Base-by-base conservation (phyloP, 2,113 vertebrate species). In the Heterochromis multidens region DNA sequence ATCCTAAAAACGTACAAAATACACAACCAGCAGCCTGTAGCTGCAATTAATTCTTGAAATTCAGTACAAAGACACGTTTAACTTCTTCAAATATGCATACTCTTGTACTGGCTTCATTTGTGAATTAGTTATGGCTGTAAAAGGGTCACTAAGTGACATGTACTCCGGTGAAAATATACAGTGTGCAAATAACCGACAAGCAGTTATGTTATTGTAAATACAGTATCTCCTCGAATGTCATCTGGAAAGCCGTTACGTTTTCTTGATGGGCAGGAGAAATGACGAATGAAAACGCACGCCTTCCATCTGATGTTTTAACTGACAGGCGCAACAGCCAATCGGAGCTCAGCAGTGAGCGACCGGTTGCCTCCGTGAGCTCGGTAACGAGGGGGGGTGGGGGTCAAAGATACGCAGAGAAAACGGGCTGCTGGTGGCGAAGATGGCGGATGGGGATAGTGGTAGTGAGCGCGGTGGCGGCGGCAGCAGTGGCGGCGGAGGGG, bases 391-490 rank as follows among this genome's bases (percentile, higher is more conserved):
- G 77, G 87, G 81, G 84, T 74, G 88, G 87, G 89, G 92, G 96
- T 88, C 94, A 95, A 88, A 94, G 95, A 92, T 89, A 93, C 93
- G 95, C 89, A 93, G 92, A 95, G 90, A 95, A 74, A 93, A 94
- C 94, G 91, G 94, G 96, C 94, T 95, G 95, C 94, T 96, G 96
- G 95, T 96, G 95, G 95, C 94, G 96, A 98, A 97, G 97, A 98
- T 98, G 97, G 97, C 97, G 97, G 97, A 98, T 96, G 97, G 97
- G 95, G 97, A 98, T 84, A 96, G 96, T 94, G 97, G 97, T 92
- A 97, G 97, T 84, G 97, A 98, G 88, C 96, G 96, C 93, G 96
- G 96, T 77, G 95, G 96, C 93, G 96, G 96, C 74, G 95, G 96
- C 67, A 96, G 96, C 78, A 94, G 96, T 77, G 88, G 93, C 19